A percentile compares a stretch with the other conserved stretches of the same genome.
phyloP scores from a whole-genome alignment of 2,113 vertebrate genomes.

The Pelvicachromis taeniatus region DNA sequence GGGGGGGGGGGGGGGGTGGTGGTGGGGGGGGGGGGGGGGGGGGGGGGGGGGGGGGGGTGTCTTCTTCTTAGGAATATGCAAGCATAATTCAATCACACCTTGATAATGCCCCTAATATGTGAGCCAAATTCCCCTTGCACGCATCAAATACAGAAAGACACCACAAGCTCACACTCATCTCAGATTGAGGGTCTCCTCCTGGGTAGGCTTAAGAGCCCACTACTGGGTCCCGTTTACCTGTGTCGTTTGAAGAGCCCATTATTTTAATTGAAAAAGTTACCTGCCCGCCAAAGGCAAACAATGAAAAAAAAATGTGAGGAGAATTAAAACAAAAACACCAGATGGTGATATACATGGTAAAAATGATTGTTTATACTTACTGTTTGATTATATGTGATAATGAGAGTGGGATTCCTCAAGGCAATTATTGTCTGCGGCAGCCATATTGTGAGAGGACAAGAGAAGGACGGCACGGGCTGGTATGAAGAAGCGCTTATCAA shows the following conservation, averaged over 20 bases:
- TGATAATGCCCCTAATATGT: conserved; percentile 61
- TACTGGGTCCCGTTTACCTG: conserved; percentile 41
- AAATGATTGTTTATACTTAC: conserved; percentile 73
- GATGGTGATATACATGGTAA: conserved; percentile 68
- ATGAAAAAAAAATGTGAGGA: not conserved
- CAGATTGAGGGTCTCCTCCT: conserved; percentile 50
- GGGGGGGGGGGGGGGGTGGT: not conserved
- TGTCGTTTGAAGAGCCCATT: conserved; percentile 53
- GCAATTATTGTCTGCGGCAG: conserved; percentile 68
- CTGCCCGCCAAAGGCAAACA: conserved; percentile 37
- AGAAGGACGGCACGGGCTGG: conserved; percentile 60
- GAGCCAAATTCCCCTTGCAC: conserved; percentile 30
- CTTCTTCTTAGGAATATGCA: conserved; percentile 22
- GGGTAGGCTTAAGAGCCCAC: conserved; percentile 55
- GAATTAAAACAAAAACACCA: conserved; percentile 64
- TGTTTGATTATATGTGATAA: conserved; percentile 76
- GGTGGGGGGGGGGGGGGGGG: not conserved
- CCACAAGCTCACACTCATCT: conserved; percentile 35
- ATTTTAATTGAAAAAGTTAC: conserved; percentile 65
- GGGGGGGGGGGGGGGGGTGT: not conserved
- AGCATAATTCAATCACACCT: conserved; percentile 65
- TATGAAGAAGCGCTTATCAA: conserved; percentile 65
- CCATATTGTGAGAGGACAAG: conserved; percentile 71
- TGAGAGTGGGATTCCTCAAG: conserved; percentile 69
- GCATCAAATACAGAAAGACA: conserved; percentile 47